Evolutionary conservation across 1,140 invertebrate species (phyloP), one percentile per base, ranked within the genome.

Genomic region (Achatina immaculata): DNA sequence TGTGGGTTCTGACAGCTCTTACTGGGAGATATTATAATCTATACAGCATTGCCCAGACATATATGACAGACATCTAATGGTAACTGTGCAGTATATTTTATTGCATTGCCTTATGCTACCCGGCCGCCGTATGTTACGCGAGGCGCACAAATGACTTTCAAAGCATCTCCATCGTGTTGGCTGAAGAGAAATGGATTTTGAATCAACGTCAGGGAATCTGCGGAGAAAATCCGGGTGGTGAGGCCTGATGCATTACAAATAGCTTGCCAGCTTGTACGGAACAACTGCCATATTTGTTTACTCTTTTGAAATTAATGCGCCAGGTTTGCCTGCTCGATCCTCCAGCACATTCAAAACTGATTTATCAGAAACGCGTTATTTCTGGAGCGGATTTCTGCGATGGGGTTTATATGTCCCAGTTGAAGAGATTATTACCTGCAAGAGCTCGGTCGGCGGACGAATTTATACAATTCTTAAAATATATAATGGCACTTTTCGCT

Each of bases 101-200:
- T 62, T 62, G 58, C 58, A 19, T 9, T 1, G n/a, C 58, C 58
- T 62, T 62, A n/a, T 62, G 58, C 16, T 55, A n/a, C 51, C 14
- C 3, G 3, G 14, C 21, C 2, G 58, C 58, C 58, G 4, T 62
- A 62, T 62, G 58, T 62, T 62, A 62, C 0, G 58, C 21, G 28
- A 34, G 31, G n/a, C 28, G 58, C 9, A 34, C 58, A 62, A 62
- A 62, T 62, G 16, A 62, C 58, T 62, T 62, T 62, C 28, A 62
- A 62, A 62, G 58, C 16, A 62, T 62, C 58, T 28, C 58, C 28
- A 62, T 16, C 58, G 21, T 62, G 58, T 62, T 62, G 58, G 58
- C 21, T 62, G 58, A 19, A 28, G 58, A 19, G 58, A 6, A 3
- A 16, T 62, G 58, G 58, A 62, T 62, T 62, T 62, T 62, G 58